These are phyloP conservation scores for Teleiodes luculella DNA, from an alignment of 2,888 invertebrate genomes.

Conservation along the genomic window DNA sequence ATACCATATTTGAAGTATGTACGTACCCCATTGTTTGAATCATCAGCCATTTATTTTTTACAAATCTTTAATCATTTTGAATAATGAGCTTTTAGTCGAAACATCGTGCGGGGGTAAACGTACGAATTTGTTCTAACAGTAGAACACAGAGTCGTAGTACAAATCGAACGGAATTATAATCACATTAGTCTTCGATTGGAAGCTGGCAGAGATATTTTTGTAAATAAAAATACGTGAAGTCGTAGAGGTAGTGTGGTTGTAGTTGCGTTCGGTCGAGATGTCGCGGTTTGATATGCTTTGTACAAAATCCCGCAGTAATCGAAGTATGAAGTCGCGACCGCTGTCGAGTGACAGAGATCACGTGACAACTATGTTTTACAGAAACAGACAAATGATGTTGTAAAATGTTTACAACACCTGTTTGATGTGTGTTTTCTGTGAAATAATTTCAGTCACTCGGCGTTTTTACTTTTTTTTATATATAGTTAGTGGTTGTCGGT, in stretches of 20 bases:
- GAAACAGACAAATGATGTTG: too few relatives aligned
- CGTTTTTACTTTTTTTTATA: constrained; percentile 24
- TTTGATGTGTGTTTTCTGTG: too few relatives aligned
- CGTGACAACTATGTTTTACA: too few relatives aligned
- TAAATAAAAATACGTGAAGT: constrained; percentile 51
- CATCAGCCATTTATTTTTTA: too few relatives aligned
- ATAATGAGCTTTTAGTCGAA: background rate
- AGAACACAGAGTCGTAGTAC: constrained; percentile 41
- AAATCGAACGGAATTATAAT: constrained; percentile 43
- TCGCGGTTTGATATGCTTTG: constrained; percentile 42
- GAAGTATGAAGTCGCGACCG: constrained; percentile 22
- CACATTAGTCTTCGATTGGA: constrained; percentile 32
- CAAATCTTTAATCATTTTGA: too few relatives aligned
- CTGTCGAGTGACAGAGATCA: background rate
- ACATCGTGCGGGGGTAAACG: background rate
- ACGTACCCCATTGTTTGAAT: too few relatives aligned
- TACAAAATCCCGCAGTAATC: constrained; percentile 40
- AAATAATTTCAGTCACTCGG: constrained; percentile 14
- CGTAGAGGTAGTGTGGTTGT: constrained; percentile 43
- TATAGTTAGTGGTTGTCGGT: constrained; percentile 10
- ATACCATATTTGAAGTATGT: too few relatives aligned
- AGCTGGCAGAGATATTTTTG: constrained; percentile 38
- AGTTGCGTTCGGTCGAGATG: constrained; percentile 33
- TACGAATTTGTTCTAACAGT: constrained; percentile 24
- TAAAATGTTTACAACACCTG: too few relatives aligned